Percentiles rank a stretch among this genome's conserved stretches.
These are phyloP conservation scores for Daktulosphaira vitifoliae DNA, from an alignment of 1,140 invertebrate species.

Conservation along the genomic window DNA sequence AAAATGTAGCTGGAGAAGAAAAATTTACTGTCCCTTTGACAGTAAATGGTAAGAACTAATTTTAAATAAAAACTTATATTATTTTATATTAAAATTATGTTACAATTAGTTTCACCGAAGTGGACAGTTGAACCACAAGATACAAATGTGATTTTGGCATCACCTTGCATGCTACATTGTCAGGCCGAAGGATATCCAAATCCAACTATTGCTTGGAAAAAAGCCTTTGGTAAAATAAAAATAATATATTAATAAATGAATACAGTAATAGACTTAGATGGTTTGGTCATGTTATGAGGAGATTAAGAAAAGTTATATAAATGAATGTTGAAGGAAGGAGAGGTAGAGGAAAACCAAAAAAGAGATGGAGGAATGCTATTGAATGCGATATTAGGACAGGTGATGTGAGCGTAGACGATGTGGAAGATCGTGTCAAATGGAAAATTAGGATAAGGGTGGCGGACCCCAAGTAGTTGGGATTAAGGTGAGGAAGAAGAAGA, in stretches of 20 bases:
- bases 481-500: no score
- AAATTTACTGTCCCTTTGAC: constrained; percentile 64
- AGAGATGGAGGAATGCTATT: no score
- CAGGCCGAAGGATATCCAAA: constrained; percentile 84
- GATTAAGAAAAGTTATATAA: no score
- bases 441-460: no score
- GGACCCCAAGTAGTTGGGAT: no score
- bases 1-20: constrained; percentile 71
- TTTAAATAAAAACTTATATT: constrained; percentile 36
- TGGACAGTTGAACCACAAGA: constrained; percentile 86
- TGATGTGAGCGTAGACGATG: no score
- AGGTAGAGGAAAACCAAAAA: no score
- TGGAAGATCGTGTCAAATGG: no score
- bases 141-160: constrained; percentile 71
- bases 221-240: constrained; percentile 57
- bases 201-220: constrained; percentile 78
- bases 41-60: constrained; percentile 62
- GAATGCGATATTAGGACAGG: no score
- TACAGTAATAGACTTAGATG: no score
- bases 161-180: constrained; percentile 75
- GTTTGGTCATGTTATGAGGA: no score
- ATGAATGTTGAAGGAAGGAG: no score
- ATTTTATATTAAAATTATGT: background rate
- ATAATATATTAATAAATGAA: background rate
- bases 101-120: constrained; percentile 68